Base-by-base conservation (phyloP, 2,888 invertebrate genomes). In the Antheraea yamamai region DNA sequence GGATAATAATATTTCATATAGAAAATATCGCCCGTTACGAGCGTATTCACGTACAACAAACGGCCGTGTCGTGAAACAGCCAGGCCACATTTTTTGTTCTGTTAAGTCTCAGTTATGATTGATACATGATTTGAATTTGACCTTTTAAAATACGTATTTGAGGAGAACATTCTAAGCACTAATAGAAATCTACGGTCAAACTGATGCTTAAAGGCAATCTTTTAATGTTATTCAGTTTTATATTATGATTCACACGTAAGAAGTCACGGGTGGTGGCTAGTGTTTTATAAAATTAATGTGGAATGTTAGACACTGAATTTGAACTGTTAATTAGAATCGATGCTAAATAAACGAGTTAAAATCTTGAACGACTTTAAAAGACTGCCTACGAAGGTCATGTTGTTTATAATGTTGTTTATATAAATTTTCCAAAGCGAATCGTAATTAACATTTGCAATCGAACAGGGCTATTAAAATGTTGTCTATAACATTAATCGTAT, bases 401-500 rank as follows among this genome's bases (percentile, higher is more conserved):
- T 30, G 30, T 66, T 16, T 16, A 16, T 30, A 16, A 66, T 30
- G 14, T 52, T 72, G 6, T 52, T 52, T 55, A 26, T 52, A 26
- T 72, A 72, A 23, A 72, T 55, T 20, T 55, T 72, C 23, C 16
- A 26, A 26, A 51, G 55, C 26, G 18, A 18, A 52, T 20, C 18
- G 10, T 26, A 26, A 55, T 55, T 55, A 55, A 3, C 72, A 72
- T 30, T 72, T 55, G 55, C 10, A 23, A 26, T n/a, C 20, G 26
- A 72, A 30, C 20, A 26, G 18, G 26, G 20, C 18, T 30, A 55
- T 52, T 14, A 72, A 72, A 20, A 72, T 72, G 72, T 72, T n/a
- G 72, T 55, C 12, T 72, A 39, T 30, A 16, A 4, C 16, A 72
- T 52, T 72, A 10, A 30, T 30, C 26, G 30, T 52, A 14, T 20